These are phyloP conservation scores for Caranx ignobilis DNA, from an alignment of 2,113 vertebrate genomes.

Conservation along the genomic window DNA sequence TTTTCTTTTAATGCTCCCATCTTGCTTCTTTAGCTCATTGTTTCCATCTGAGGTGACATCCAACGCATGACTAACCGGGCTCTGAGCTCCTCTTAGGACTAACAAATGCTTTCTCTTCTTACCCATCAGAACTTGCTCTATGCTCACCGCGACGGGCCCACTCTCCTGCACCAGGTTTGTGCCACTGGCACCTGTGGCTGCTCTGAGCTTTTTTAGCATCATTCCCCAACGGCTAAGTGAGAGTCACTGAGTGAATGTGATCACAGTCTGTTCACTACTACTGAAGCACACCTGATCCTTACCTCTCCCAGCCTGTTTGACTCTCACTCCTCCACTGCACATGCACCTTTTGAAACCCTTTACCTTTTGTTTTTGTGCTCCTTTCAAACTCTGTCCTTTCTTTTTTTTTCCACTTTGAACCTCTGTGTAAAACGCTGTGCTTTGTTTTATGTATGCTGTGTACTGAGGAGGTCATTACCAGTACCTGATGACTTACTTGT, in stretches of 20 bases:
- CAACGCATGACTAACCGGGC: constrained; percentile 2
- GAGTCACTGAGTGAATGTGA: constrained; percentile 54
- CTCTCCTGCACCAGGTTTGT: constrained; percentile 82
- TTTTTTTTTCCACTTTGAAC: background rate
- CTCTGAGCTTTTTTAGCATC: constrained; percentile 69
- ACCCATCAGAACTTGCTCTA: constrained; percentile 82
- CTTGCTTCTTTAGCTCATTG: background rate
- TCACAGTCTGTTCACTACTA: constrained; percentile 39
- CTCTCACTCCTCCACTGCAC: constrained; percentile 32
- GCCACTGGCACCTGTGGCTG: constrained; percentile 70
- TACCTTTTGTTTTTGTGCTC: constrained; percentile 24
- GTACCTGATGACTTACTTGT: background rate
- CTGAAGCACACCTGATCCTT: constrained; percentile 25
- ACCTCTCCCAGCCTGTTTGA: constrained; percentile 17
- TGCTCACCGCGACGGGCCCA: constrained; percentile 78
- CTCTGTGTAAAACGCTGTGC: background rate
- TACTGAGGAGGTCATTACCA: background rate
- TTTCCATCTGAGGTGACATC: background rate
- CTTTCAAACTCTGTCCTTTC: constrained; percentile 7
- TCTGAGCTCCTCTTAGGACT: constrained; percentile 43
- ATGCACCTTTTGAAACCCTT: constrained; percentile 17
- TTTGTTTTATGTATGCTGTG: background rate
- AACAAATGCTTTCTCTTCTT: constrained; percentile 79
- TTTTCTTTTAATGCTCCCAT: background rate
- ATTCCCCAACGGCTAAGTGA: constrained; percentile 37